Evolutionary conservation across 2,113 vertebrate species (phyloP), one percentile per base, ranked within the genome.

Genomic region (Gnathonemus longibarbis): DNA sequence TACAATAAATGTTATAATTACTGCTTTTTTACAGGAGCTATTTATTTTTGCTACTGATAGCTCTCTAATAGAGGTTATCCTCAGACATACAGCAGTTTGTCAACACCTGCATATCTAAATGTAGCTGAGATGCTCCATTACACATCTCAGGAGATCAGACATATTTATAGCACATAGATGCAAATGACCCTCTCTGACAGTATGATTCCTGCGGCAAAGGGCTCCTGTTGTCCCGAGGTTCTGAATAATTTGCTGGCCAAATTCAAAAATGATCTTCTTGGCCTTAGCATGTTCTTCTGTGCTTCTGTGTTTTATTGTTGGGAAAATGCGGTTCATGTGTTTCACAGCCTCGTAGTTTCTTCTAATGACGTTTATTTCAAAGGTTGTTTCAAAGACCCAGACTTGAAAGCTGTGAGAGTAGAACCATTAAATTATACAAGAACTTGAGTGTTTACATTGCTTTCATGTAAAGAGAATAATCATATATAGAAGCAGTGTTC

Each of bases 311-410:
- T 88, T 48, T 88, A 4, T 66, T 50, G 84, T 50, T 3, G 46
- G 84, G 5, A 0, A 5, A 53, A 56, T 62, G 66, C 1, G 21
- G 87, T 6, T 35, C 35, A 42, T 35, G 35, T 11, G 87, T 42
- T 42, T 88, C 2, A 24, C 5, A n/a, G 87, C 17, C 52, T 35
- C 53, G 0, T 5, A 42, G 74, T 19, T n/a, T 62, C 39, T 66
- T 62, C 35, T 62, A 19, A n/a, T 88, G 53, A 24, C 27, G 62
- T 62, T 88, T 56, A 21, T 88, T 88, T 88, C 53, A 88, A 88
- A 88, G 52, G 21, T 39, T 42, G 88, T 88, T 88, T 88, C 58
- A 88, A 88, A 74, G 88, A 88, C 66, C 58, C 15, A 3, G 35
- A 88, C 62, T 74, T 70, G 88, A 88, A 88, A 74, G 88, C 45